A percentile compares a stretch with the other conserved stretches of the same genome.
phyloP scores from a whole-genome alignment of 2,113 vertebrate species.

The Microcebus murinus region DNA sequence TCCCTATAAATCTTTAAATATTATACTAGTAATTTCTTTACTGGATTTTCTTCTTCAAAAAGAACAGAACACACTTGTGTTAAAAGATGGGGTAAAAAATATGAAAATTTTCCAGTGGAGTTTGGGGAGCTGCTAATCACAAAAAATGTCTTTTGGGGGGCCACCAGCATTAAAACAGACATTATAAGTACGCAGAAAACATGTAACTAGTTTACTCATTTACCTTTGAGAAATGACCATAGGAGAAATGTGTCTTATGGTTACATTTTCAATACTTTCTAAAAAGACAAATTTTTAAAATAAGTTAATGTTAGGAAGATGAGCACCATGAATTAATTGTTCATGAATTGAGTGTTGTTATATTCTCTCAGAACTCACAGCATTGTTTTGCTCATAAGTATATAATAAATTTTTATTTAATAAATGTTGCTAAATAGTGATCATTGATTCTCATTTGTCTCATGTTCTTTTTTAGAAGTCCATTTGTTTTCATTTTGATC shows the following conservation, averaged over 20 bases:
- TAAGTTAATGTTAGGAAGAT: background rate
- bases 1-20: background rate
- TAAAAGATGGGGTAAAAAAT: slow-evolving; percentile 18
- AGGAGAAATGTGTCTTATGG: background rate
- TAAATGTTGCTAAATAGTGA: background rate
- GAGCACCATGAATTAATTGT: no score
- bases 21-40: slow-evolving; percentile 27
- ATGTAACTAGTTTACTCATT: background rate
- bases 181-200: background rate
- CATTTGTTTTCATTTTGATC: background rate
- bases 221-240: background rate
- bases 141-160: background rate
- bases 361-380: background rate
- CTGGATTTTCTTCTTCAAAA: background rate
- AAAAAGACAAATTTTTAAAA: background rate
- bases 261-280: slow-evolving; percentile 50
- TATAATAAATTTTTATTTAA: background rate
- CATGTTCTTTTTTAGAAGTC: background rate
- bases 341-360: no score
- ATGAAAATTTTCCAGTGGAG: background rate
- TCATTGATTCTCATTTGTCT: background rate
- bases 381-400: background rate
- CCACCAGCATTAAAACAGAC: background rate
- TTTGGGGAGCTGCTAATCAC: slow-evolving; percentile 27
- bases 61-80: background rate